Evolutionary conservation across 2,797 vertebrate genomes (phyloP), one percentile per base, ranked within the genome.

Genomic region (Danio kyathit): DNA sequence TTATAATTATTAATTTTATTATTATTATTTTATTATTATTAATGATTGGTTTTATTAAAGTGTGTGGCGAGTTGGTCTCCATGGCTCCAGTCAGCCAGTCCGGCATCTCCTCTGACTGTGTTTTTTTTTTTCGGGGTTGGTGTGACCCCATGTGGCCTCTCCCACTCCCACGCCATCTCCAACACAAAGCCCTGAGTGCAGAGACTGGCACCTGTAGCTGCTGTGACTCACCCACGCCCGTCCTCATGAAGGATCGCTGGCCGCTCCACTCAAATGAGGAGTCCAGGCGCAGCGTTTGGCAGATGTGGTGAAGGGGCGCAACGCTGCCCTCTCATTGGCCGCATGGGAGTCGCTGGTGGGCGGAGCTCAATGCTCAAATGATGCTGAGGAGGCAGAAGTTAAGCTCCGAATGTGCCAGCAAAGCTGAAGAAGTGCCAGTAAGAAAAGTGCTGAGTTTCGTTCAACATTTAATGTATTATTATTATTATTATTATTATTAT

Each of bases 151-250:
- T 40, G 83, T 63, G 83, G 84, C 92, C 93, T 93, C 90, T 94
- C 94, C 85, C 92, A 93, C 94, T 94, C 94, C 93, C 90, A 94
- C 94, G 89, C 86, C 66, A 63, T 74, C 84, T 88, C 87, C 40
- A 85, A 88, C 91, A 92, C 93, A 93, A 93, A 91, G 90, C 87
- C 85, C 12, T 64, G 66, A 64, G 82, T 86, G 86, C 80, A 52
- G 59, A 89, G 91, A 89, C 79, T 88, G 89, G 89, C 92, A 94
- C 94, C 92, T 92, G 93, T 94, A 91, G 93, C 88, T 71, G 80
- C 84, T 83, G 54, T 72, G 79, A 82, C 17, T 83, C 93, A 90
- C 94, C 94, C 92, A 95, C 94, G 91, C 91, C 38, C 84, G 82
- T 90, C 91, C 86, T 85, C 87, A 93, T 94, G 93, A 95, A 93